phyloP scores from a whole-genome alignment of 2,888 invertebrate genomes.

The Altica lythri region DNA sequence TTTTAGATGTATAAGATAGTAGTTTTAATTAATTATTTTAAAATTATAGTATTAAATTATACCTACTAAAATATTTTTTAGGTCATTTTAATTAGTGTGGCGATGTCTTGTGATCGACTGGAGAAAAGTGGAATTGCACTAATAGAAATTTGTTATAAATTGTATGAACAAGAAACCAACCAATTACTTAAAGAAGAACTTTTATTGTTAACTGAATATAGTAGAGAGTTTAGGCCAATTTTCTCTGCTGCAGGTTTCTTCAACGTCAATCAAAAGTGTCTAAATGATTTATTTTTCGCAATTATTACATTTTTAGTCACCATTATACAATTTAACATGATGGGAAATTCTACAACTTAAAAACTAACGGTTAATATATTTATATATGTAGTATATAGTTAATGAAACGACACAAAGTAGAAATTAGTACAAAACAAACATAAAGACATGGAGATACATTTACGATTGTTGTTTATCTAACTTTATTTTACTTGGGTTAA shows the following conservation, averaged over 20 bases:
- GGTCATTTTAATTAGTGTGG: neutral
- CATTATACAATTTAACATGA: conserved; percentile 7
- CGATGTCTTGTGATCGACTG: conserved; percentile 3
- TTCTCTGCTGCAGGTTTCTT: conserved; percentile 15
- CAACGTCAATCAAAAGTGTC: conserved; percentile 9
- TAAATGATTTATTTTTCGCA: conserved; percentile 2
- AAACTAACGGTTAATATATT: neutral
- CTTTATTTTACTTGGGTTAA: no score
- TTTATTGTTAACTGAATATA: neutral
- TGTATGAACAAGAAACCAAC: neutral
- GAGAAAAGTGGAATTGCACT: conserved; percentile 1
- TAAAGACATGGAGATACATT: no score
- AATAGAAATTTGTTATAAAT: neutral
- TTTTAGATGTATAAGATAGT: no score
- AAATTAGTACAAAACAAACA: neutral
- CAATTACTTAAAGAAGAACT: neutral
- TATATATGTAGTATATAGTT: neutral
- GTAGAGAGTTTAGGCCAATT: neutral
- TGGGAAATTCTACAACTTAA: neutral
- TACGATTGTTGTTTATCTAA: no score
- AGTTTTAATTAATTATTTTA: no score
- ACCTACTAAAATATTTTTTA: neutral
- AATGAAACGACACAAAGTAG: neutral
- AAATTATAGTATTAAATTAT: no score
- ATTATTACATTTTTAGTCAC: neutral